Conservation (phyloP, 2,797 vertebrate species). For the Hybognathus amarus region DNA sequence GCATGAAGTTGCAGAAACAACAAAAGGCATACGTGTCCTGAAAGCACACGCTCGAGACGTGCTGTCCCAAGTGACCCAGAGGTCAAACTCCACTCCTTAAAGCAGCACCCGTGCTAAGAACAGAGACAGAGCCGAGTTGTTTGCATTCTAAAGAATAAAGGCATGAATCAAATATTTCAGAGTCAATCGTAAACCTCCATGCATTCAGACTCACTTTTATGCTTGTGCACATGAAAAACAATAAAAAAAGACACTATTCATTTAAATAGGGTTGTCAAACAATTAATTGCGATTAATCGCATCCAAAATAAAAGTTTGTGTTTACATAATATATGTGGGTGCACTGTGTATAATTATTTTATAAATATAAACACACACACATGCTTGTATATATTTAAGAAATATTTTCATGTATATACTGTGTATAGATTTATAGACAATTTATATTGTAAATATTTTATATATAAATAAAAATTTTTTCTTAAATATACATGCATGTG, state of each 20-base stretch:
- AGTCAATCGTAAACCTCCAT: not conserved
- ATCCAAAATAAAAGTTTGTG: no score
- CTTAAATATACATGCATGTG: no score
- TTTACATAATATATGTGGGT: no score
- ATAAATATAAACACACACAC: no score
- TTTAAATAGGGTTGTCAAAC: no score
- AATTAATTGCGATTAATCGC: no score
- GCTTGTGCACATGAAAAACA: not conserved
- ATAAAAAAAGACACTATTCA: not conserved
- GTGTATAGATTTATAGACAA: no score
- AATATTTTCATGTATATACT: no score
- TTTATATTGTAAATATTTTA: no score
- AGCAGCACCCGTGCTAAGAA: constrained; percentile 15
- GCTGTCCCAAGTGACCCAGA: constrained; percentile 27
- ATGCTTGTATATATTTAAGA: no score
- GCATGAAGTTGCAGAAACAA: constrained; percentile 8
- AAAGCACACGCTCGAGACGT: constrained; percentile 39
- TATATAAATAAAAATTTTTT: no score
- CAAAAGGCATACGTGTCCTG: constrained; percentile 15
- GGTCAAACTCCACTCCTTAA: constrained; percentile 33
- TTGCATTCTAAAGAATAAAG: not conserved
- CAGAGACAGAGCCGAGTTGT: not conserved
- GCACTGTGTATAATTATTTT: no score
- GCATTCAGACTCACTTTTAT: not conserved
- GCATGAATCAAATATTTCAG: not conserved